phyloP scores from a whole-genome alignment of 2,888 invertebrate genomes.

The Cosmia trapezina region DNA sequence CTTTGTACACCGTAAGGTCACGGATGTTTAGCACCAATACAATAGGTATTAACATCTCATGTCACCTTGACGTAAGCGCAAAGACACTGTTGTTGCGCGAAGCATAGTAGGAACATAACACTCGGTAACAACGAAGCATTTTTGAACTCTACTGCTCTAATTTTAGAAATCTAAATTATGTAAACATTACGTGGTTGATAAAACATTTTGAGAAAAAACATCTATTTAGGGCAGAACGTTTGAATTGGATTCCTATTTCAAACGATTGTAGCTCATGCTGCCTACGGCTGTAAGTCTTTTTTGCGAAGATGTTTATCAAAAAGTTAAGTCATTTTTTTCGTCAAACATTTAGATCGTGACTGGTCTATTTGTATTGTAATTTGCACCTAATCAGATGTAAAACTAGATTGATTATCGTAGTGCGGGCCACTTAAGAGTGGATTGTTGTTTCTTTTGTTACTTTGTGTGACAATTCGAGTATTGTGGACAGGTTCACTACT shows the following conservation, averaged over 20 bases:
- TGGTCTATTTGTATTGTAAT: slow-evolving; percentile 88
- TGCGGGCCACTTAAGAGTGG: slow-evolving; percentile 75
- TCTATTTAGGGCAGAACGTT: slow-evolving; percentile 52
- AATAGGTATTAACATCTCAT: slow-evolving; percentile 88
- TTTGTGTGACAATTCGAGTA: slow-evolving; percentile 78
- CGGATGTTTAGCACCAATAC: slow-evolving; percentile 88
- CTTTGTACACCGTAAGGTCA: slow-evolving; percentile 89
- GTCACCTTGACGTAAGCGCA: slow-evolving; percentile 88
- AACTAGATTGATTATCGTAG: slow-evolving; percentile 88
- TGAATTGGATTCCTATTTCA: slow-evolving; percentile 33
- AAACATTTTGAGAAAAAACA: slow-evolving; percentile 68
- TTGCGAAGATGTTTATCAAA: slow-evolving; percentile 38
- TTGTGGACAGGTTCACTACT: slow-evolving; percentile 72
- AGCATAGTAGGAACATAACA: slow-evolving; percentile 69
- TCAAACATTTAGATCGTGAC: slow-evolving; percentile 81
- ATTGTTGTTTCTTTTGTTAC: slow-evolving; percentile 80
- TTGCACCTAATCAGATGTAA: slow-evolving; percentile 89
- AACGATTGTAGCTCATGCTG: slow-evolving; percentile 44
- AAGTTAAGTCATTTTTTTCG: slow-evolving; percentile 60
- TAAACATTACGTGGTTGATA: slow-evolving; percentile 62
- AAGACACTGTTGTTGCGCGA: slow-evolving; percentile 77
- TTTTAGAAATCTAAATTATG: slow-evolving; percentile 71
- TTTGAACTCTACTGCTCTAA: slow-evolving; percentile 70
- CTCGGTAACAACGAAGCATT: slow-evolving; percentile 35
- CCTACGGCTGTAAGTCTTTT: slow-evolving; percentile 45